A percentile compares a stretch with the other conserved stretches of the same genome.
Evolutionary conservation across 1,140 invertebrate genomes (phyloP).

Genomic region (Sweltsa coloradensis): DNA sequence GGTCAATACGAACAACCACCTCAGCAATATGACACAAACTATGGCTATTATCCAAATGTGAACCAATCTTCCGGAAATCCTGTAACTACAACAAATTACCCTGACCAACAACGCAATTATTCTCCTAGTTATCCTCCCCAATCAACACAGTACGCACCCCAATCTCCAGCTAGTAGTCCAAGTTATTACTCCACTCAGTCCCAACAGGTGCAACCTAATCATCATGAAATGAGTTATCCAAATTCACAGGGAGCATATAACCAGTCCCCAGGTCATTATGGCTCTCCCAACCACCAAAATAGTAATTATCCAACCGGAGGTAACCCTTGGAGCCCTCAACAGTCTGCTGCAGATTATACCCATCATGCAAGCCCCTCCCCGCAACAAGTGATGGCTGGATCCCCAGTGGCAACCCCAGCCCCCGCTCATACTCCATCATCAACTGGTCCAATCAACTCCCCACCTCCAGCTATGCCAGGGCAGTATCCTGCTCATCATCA

Average conservation of each 20-base stretch:
- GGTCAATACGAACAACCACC: neutral
- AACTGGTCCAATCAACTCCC: neutral
- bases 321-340: neutral
- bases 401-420: neutral
- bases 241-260: constrained; percentile 1
- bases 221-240: constrained; percentile 12
- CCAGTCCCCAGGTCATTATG: constrained; percentile 9
- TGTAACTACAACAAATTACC: neutral
- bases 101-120: constrained; percentile 1
- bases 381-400: neutral
- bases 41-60: too few relatives aligned
- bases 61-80: neutral
- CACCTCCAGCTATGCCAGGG: constrained; percentile 8
- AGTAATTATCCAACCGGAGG: neutral
- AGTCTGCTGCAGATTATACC: constrained; percentile 4
- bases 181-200: neutral
- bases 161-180: neutral
- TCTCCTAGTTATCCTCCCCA: neutral
- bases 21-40: neutral
- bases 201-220: neutral
- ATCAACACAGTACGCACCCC: neutral
- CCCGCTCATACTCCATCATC: constrained; percentile 2
- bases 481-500: constrained; percentile 14
- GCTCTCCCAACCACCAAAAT: constrained; percentile 6
- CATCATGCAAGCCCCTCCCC: constrained; percentile 5